phyloP scores from a whole-genome alignment of 2,113 vertebrate species.

The Chelonoidis abingdonii region DNA sequence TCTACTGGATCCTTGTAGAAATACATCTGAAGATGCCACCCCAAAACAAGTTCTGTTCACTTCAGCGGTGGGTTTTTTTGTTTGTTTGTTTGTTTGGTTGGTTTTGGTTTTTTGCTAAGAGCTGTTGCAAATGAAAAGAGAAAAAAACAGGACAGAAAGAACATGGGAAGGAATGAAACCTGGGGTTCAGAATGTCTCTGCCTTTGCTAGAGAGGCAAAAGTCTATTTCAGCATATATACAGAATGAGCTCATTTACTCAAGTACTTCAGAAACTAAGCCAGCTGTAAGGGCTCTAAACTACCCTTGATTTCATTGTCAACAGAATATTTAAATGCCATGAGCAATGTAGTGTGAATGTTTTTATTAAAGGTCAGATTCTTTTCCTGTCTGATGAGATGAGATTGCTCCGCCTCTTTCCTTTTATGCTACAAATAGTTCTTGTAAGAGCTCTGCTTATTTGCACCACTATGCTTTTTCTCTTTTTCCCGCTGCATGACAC shows the following conservation, averaged over 20 bases:
- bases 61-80: background rate
- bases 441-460: background rate
- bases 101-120: background rate
- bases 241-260: constrained; percentile 3
- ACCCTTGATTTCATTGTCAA: constrained; percentile 39
- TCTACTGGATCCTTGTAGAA: constrained; percentile 40
- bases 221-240: constrained; percentile 1
- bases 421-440: background rate
- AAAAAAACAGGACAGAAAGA: background rate
- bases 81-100: too few species aligned
- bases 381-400: constrained; percentile 11
- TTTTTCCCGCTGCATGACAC: background rate
- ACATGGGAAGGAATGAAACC: background rate
- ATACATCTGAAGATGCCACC: constrained; percentile 5
- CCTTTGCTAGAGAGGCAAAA: background rate
- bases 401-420: background rate
- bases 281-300: constrained; percentile 31
- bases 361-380: background rate
- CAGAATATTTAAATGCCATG: background rate
- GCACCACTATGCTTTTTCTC: background rate
- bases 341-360: background rate
- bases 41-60: background rate
- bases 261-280: constrained; percentile 12
- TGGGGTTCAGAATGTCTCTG: background rate
- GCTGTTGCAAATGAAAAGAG: background rate